Base-by-base conservation (phyloP, 2,888 invertebrate species). In the Cantharis nigra region DNA sequence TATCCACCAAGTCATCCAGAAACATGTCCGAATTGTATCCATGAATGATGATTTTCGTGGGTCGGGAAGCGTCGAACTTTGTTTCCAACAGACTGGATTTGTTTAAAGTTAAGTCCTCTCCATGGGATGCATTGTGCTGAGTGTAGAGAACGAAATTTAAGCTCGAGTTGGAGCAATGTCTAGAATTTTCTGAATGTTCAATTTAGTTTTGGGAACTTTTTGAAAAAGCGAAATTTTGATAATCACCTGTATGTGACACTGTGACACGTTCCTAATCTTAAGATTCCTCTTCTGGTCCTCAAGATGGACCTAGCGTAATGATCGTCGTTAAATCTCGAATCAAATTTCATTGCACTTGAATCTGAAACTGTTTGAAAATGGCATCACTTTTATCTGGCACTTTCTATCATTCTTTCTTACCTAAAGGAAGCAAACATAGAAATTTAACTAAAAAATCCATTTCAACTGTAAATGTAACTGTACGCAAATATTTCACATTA, bases 1-100 rank as follows among this genome's bases (percentile, higher is more conserved):
- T 91, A 79, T 90, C 23, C 4, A 67, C n/a, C 7, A 67, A 84
- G 0, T 90, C 89, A 78, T 88, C 88, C 28, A 93, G 84, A 80
- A 89, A 89, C 92, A 92, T 92, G 82, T 92, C 91, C 0, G 93
- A 91, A 84, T 93, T 93, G 83, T 92, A 94, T 0, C 94, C 94
- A 81, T 94, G 93, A 26, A 93, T 90, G 23, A 94, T 90, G 69
- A 94, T 90, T 85, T 93, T 94, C 0, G 91, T 91, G 0, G 92
- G 91, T 73, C 88, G 82, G 0, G 83, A 79, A 0, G 89, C 87
- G 81, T 91, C 86, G 80, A 91, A 93, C 64, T 87, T 83, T 0
- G 91, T 91, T 7, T 86, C 80, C 0, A 87, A 89, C 5, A 93
- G 85, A 84, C 93, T 93, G 0, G 92, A 91, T 33, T 86, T 85